Evolutionary conservation across 2,113 vertebrate species (phyloP).

Genomic region (Coturnix japonica): DNA sequence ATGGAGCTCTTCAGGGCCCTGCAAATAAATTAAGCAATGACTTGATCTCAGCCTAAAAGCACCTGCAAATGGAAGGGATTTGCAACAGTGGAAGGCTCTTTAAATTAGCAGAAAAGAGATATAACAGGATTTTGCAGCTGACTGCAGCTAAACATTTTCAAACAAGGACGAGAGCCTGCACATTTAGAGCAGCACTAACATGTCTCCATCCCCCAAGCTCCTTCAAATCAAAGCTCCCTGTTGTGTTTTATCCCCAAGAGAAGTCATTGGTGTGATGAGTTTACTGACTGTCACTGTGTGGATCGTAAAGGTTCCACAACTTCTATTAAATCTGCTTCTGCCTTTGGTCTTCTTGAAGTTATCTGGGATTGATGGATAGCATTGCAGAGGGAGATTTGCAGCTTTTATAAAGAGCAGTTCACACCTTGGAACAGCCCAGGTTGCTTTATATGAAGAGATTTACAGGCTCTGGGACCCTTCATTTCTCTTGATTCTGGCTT

Average conservation of each 20-base stretch:
- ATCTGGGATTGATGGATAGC: not conserved
- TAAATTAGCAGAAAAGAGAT: not conserved
- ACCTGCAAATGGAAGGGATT: not conserved
- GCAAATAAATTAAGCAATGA: not conserved
- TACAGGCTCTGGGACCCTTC: not conserved
- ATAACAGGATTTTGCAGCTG: not conserved
- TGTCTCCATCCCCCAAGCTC: not conserved
- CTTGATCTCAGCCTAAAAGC: not conserved
- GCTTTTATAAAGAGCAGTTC: not conserved
- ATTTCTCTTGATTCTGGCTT: not conserved
- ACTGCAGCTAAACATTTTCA: not conserved
- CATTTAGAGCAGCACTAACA: not conserved
- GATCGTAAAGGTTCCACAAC: not conserved
- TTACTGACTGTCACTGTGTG: not conserved
- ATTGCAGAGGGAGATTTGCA: not conserved
- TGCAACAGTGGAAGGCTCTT: not conserved
- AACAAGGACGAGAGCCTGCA: not conserved
- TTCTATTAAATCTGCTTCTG: not conserved
- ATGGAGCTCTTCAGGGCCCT: not conserved
- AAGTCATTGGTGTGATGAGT: not conserved
- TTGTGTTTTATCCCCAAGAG: not conserved
- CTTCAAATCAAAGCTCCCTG: not conserved
- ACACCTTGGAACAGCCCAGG: not conserved
- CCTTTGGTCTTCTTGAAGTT: not conserved
- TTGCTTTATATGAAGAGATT: not conserved